Evolutionary conservation across 2,113 vertebrate species (phyloP), one percentile per base, ranked within the genome.

Genomic region (Solenodon paradoxus): DNA sequence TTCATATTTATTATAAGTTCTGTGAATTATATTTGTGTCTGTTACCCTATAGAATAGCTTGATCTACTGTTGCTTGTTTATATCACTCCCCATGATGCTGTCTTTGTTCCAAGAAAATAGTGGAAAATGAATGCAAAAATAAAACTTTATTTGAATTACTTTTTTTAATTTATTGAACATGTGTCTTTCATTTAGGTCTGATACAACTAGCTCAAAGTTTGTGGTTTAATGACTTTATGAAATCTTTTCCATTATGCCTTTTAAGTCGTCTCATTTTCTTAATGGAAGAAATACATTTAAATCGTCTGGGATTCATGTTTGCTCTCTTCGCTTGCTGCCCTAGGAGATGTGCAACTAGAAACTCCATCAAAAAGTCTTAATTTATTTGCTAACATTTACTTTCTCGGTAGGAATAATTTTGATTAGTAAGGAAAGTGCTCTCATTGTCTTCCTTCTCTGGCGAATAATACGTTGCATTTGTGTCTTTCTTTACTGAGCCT

Each of bases 301-400:
- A 88, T 81, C 95, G 61, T 94, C 81, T 78, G 75, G 95, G 75
- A 84, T 22, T 49, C 49, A 24, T 72, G 61, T 82, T 68, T 97
- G 40, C 42, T 92, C 57, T 87, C 47, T 53, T 89, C 51, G 53
- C 49, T 94, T 90, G 38, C 71, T 35, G 75, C 92, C 80, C 42
- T 88, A 93, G 88, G 95, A 85, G 74, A 88, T 69, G 71, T 45
- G 84, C 84, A 66, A 84, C 38, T 47, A 81, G 90, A 95, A 90
- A 95, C 71, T 91, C 89, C 71, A 86, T 90, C 80, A 90, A 94
- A 95, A 95, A 92, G 61, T 90, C 77, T 97, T 96, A 97, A 96
- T 97, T 97, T 95, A 95, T 92, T 90, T 92, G 35, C 69, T 81
- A 95, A 49, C 66, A 79, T 77, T 78, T 80, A 75, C 69, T 90